Base-by-base conservation (phyloP, 2,888 invertebrate genomes). In the Idaea straminata region DNA sequence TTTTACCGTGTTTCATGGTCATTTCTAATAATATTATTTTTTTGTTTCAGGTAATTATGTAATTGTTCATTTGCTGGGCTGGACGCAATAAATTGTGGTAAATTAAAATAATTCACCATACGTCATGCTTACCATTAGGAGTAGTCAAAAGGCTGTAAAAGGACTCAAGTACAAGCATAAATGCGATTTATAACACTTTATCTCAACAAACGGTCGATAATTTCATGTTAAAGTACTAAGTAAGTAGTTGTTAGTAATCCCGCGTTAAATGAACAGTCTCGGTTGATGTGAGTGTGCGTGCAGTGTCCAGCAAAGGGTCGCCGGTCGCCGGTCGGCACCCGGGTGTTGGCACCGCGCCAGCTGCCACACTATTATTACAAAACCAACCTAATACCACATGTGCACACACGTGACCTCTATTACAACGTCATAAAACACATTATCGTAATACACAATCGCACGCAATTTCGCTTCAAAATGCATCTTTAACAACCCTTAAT, bases 271-370 rank as follows among this genome's bases (percentile, higher is more conserved):
- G 64, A 66, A 62, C 67, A 63, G 67, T 63, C 64, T 69, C 67
- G 72, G 69, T 72, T 75, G 73, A 74, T 74, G 70, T 62, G 63
- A 71, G 73, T 72, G 76, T 73, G 72, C 68, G 76, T 73, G 72
- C 68, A 74, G 72, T 74, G 71, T 72, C 74, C 74, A 67, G 59
- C 59, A 38, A 63, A 72, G 80, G 83, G 83, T 83, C 25, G 25
- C 25, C 25, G 25, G n/a, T n/a, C n/a, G n/a, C n/a, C 25, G 25
- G 25, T 25, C 83, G 82, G 74, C 78, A 83, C 75, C 83, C 83
- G 82, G 74, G 65, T 65, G 66, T 75, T 83, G 83, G 83, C 83
- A 75, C 61, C 35, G 38, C 35, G 76, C 83, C 83, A 83, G 75
- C 74, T 74, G 69, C 75, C 69, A 68, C 65, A 69, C 79, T 80